Conservation (phyloP, 2,797 vertebrate genomes). For the Molossus alvarezi region DNA sequence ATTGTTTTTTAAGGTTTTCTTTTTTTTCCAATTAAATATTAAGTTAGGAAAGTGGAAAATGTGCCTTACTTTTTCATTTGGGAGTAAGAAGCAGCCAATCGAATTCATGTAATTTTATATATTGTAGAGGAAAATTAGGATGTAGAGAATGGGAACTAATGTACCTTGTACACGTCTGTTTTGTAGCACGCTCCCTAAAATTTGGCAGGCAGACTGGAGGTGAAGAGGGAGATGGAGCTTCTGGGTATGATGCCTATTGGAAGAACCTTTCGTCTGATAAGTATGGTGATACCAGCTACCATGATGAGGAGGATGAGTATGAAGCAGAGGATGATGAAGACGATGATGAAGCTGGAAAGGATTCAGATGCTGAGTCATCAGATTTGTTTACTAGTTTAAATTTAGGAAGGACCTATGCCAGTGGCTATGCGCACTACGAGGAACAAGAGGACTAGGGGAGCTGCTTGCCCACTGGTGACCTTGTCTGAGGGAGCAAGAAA, state of each 20-base stretch:
- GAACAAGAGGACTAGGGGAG: conserved; percentile 88
- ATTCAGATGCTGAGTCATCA: conserved; percentile 90
- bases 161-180: background rate
- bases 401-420: conserved; percentile 93
- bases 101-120: background rate
- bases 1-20: background rate
- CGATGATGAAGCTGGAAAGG: conserved; percentile 92
- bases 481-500: background rate
- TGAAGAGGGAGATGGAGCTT: conserved; percentile 93
- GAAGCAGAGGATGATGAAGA: conserved; percentile 94
- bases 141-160: background rate
- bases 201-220: conserved; percentile 95
- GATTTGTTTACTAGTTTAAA: conserved; percentile 92
- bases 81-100: background rate
- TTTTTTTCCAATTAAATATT: background rate
- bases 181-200: conserved; percentile 95
- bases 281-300: conserved; percentile 85
- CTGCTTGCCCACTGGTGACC: background rate
- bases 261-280: conserved; percentile 93
- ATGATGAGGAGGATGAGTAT: conserved; percentile 90
- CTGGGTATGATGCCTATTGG: conserved; percentile 97
- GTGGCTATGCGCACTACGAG: conserved; percentile 93
- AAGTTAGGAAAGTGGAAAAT: background rate
- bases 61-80: background rate
- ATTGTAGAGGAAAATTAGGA: background rate